Evolutionary conservation across 2,888 invertebrate species (phyloP), one percentile per base, ranked within the genome.

Genomic region (Tenthredo distinguenda): DNA sequence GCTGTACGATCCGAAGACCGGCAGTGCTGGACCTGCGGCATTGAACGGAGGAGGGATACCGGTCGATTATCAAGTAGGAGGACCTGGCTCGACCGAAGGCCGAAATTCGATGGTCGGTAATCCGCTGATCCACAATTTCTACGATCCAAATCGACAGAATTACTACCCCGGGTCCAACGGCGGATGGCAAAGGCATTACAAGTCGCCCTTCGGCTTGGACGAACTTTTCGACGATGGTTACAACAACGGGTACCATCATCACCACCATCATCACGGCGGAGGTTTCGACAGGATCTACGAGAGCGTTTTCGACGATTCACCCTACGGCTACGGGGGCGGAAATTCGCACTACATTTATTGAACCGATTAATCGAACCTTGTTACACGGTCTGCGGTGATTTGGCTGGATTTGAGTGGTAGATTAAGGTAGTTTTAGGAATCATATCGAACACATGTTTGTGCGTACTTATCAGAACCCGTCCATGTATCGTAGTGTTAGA

Each of bases 91-190:
- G 26, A 62, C 10, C 12, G 62, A 12, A 62, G 62, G 26, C 26
- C 9, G 10, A n/a, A 77, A 50, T 77, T 15, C 77, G 7, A 77
- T 55, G 77, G 55, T 47, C n/a, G 77, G 77, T 34, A 81, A 81
- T 55, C 77, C 55, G 18, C 18, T 34, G 43, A 58, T 50, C 40
- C 31, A 62, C 21, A 15, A 31, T 40, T 43, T 62, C 62, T 58
- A 62, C 62, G 62, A 62, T 62, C 47, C 21, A 9, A n/a, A 58
- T 81, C 81, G 58, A 9, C 40, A 40, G 26, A 62, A 10, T 15
- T 62, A 21, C 37, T 62, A 81, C 15, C n/a, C 12, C 37, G 62
- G 21, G 15, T 79, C n/a, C 18, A 37, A 79, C 34, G 58, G 37
- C 9, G 55, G 34, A 31, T n/a, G 15, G 37, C 37, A 47, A 9